phyloP scores from a whole-genome alignment of 2,888 invertebrate species.

The Fragum fragum region DNA sequence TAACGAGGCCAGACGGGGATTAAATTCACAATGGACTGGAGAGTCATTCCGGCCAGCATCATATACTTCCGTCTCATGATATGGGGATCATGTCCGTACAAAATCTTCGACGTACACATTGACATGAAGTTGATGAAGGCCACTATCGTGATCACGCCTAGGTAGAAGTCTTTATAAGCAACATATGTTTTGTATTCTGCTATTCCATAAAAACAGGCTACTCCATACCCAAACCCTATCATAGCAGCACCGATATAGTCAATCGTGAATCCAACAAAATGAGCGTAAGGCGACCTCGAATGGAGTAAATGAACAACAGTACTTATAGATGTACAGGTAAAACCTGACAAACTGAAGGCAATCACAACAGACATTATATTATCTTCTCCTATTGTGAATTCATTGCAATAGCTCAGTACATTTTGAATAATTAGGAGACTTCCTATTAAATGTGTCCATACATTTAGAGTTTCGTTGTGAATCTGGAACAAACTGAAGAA shows the following conservation, averaged over 20 bases:
- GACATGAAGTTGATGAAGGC: not conserved
- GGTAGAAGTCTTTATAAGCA: constrained; percentile 5
- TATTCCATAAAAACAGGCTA: constrained; percentile 40
- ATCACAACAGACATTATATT: constrained; percentile 68
- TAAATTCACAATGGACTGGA: not conserved
- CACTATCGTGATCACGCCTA: not conserved
- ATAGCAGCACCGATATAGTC: constrained; percentile 56
- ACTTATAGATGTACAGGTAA: constrained; percentile 39
- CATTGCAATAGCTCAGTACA: constrained; percentile 44
- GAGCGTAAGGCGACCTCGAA: constrained; percentile 40
- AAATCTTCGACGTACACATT: not conserved
- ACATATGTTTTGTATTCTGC: constrained; percentile 35
- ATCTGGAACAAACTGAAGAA: constrained; percentile 68
- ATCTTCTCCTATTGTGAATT: constrained; percentile 67
- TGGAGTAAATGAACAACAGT: constrained; percentile 47
- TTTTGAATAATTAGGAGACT: constrained; percentile 55
- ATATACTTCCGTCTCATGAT: not conserved
- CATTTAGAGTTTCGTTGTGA: constrained; percentile 64
- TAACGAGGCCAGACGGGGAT: not conserved
- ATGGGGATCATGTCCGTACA: not conserved
- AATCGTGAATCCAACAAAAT: constrained; percentile 50
- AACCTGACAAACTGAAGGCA: constrained; percentile 39
- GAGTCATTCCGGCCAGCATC: not conserved
- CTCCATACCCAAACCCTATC: constrained; percentile 45
- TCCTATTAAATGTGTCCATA: constrained; percentile 75